Conservation (phyloP, 92 coral and sea anemone species). For the Zoanthus gigantus region DNA sequence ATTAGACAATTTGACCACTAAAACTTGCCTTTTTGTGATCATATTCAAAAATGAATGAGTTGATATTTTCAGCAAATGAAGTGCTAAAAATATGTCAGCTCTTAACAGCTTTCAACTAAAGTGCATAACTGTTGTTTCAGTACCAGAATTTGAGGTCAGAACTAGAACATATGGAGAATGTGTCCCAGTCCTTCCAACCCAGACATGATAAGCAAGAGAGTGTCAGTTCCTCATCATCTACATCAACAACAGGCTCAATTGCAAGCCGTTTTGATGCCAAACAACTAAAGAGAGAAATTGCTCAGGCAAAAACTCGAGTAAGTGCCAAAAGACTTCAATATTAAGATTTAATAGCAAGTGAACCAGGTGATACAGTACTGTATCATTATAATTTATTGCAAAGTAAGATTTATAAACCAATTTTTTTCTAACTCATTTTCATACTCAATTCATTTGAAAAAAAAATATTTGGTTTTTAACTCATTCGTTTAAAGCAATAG, state of each 20-base stretch:
- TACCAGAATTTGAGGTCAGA: constrained; percentile 83
- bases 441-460: no score
- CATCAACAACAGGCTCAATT: constrained; percentile 79
- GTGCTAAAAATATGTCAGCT: no score
- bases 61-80: no score
- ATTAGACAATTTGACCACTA: no score
- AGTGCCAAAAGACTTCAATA: not conserved
- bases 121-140: constrained; percentile 30
- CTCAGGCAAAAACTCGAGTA: constrained; percentile 91
- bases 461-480: no score
- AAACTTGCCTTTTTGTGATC: no score
- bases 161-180: constrained; percentile 79
- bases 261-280: constrained; percentile 82
- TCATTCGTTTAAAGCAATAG: no score
- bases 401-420: no score
- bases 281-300: constrained; percentile 87
- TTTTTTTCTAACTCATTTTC: no score
- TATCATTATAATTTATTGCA: no score
- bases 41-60: no score
- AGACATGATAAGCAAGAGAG: constrained; percentile 78
- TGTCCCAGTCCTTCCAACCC: constrained; percentile 36
- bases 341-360: not conserved
- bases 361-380: not conserved
- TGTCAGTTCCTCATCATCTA: constrained; percentile 78
- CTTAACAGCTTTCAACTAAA: not conserved